Evolutionary conservation across 1,140 invertebrate species (phyloP).

Genomic region (Temnothorax nylanderi): DNA sequence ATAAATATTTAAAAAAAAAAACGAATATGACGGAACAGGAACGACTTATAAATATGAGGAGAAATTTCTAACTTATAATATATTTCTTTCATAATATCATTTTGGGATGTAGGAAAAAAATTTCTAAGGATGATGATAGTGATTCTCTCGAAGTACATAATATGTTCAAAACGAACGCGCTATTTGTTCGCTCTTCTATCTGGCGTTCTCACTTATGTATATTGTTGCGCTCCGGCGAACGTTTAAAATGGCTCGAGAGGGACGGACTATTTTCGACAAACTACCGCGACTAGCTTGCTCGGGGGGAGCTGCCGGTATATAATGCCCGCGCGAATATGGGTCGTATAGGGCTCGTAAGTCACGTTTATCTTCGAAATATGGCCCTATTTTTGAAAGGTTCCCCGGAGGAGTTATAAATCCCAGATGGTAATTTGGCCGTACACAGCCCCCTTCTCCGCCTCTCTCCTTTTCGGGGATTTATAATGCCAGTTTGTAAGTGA

Average conservation of each 20-base stretch:
- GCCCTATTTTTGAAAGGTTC: constrained; percentile 77
- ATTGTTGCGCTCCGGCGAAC: constrained; percentile 15
- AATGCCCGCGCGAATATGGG: constrained; percentile 66
- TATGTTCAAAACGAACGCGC: neutral
- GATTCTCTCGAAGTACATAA: neutral
- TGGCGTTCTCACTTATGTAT: neutral
- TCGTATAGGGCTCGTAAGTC: constrained; percentile 74
- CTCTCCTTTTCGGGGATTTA: constrained; percentile 71
- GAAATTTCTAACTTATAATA: neutral
- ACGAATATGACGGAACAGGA: neutral
- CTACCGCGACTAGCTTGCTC: constrained; percentile 38
- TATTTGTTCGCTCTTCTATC: neutral
- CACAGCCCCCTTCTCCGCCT: constrained; percentile 62
- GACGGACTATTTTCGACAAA: constrained; percentile 53
- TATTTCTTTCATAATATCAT: neutral
- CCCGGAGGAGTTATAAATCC: constrained; percentile 76
- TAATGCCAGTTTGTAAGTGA: constrained; percentile 77
- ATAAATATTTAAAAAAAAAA: neutral
- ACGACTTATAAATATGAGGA: neutral
- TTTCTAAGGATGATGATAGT: neutral
- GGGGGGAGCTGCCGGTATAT: constrained; percentile 19
- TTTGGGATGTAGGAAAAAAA: neutral
- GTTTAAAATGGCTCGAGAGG: constrained; percentile 23
- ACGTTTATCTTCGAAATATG: constrained; percentile 79
- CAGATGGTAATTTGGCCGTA: constrained; percentile 75